These are phyloP conservation scores for Trisateles emortualis DNA, from an alignment of 2,888 invertebrate species.

Conservation along the genomic window DNA sequence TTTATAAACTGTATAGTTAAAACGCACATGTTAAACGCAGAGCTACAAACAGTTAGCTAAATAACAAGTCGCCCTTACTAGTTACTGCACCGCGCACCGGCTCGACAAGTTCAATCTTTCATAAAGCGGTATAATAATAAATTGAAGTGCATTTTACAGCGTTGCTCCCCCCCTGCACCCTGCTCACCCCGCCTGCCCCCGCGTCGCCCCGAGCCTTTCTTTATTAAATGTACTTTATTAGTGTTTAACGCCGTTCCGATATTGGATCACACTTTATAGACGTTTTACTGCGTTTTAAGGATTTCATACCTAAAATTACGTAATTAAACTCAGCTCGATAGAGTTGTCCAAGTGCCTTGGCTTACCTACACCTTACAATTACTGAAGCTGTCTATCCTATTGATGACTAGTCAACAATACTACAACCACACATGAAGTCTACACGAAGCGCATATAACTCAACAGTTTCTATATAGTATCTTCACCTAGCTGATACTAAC, in stretches of 20 bases:
- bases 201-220: constrained; percentile 12
- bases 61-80: not conserved
- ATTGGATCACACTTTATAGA: constrained; percentile 46
- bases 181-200: constrained; percentile 9
- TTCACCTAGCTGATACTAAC: no score
- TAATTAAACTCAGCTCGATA: constrained; percentile 29
- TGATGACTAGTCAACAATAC: no score
- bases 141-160: constrained; percentile 43
- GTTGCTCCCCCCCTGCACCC: not conserved
- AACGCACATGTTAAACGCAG: not conserved
- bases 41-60: not conserved
- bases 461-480: no score
- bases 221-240: constrained; percentile 54
- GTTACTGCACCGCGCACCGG: not conserved
- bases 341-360: not conserved
- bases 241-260: constrained; percentile 48
- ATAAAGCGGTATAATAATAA: constrained; percentile 51
- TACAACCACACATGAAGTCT: no score
- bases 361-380: not conserved
- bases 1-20: not conserved
- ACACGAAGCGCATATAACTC: no score
- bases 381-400: no score
- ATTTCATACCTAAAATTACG: constrained; percentile 39
- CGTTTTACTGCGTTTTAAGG: constrained; percentile 40
- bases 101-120: constrained; percentile 33